These are phyloP conservation scores for Idaea straminata DNA, from an alignment of 2,888 invertebrate genomes.

Conservation along the genomic window DNA sequence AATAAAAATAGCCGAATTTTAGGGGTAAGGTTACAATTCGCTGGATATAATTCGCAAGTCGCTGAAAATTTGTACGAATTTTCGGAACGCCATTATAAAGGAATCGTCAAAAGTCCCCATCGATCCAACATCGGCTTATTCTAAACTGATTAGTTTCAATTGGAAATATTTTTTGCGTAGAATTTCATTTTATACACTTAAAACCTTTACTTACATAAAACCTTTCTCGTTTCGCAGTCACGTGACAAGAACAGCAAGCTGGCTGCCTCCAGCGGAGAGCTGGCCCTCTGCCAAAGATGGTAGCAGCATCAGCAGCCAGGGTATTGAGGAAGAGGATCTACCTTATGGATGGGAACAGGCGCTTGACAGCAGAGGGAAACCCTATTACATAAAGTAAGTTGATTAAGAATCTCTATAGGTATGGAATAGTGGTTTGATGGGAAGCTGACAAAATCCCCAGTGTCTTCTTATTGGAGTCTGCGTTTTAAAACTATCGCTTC, in stretches of 20 bases:
- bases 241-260: slow-evolving; percentile 89
- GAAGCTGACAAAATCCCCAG: neutral
- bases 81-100: too few species aligned
- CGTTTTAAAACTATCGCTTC: neutral
- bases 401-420: too few species aligned
- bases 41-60: too few species aligned
- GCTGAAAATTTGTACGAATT: too few species aligned
- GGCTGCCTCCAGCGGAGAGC: slow-evolving; percentile 93
- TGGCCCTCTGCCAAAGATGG: slow-evolving; percentile 81
- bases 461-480: too few species aligned
- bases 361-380: slow-evolving; percentile 87
- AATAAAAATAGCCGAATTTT: too few species aligned
- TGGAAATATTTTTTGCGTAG: too few species aligned
- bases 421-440: neutral
- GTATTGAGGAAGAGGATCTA: slow-evolving; percentile 76
- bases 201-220: neutral
- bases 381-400: slow-evolving; percentile 91
- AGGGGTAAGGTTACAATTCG: too few species aligned
- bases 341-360: slow-evolving; percentile 97
- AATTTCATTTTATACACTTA: too few species aligned
- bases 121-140: too few species aligned
- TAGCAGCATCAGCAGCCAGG: slow-evolving; percentile 44
- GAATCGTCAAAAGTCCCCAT: too few species aligned
- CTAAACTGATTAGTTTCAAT: too few species aligned
- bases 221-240: slow-evolving; percentile 81